Percentiles rank a stretch among this genome's conserved stretches.
phyloP scores from a whole-genome alignment of 2,797 vertebrate species.

The Miichthys miiuy region DNA sequence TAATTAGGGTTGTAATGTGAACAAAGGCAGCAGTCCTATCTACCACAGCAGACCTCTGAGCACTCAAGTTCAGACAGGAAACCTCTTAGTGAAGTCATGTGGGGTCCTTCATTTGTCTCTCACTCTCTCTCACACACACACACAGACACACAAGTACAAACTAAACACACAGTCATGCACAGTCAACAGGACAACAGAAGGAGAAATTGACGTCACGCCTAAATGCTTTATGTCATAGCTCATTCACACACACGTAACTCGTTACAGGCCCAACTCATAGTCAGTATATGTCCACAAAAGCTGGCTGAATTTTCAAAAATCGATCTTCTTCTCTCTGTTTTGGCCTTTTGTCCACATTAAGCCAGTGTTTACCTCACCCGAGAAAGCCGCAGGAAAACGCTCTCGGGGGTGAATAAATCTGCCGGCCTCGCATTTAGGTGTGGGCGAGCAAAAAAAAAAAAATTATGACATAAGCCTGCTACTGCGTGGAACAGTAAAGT shows the following conservation, averaged over 20 bases:
- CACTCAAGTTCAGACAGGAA: conserved; percentile 57
- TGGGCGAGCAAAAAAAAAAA: neutral
- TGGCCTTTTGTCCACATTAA: neutral
- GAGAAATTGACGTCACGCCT: neutral
- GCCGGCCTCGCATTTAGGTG: neutral
- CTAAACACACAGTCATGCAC: conserved; percentile 14
- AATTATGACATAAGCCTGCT: neutral
- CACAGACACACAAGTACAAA: conserved; percentile 10
- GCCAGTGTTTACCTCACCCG: neutral
- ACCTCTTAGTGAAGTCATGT: conserved; percentile 56
- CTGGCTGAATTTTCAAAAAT: neutral
- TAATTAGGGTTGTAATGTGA: conserved; percentile 85
- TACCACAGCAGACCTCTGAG: conserved; percentile 68
- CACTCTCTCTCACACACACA: neutral
- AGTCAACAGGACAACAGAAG: neutral
- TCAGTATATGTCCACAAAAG: no score
- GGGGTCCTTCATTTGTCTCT: conserved; percentile 42
- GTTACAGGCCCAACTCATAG: no score
- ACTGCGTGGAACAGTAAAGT: neutral
- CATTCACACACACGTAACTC: neutral
- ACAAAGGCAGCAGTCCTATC: conserved; percentile 79
- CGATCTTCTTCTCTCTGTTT: neutral
- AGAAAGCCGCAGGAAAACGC: neutral
- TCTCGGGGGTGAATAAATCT: neutral
- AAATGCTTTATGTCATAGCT: neutral